phyloP scores from a whole-genome alignment of 2,113 vertebrate species.

The Erythrocercus mccallii region DNA sequence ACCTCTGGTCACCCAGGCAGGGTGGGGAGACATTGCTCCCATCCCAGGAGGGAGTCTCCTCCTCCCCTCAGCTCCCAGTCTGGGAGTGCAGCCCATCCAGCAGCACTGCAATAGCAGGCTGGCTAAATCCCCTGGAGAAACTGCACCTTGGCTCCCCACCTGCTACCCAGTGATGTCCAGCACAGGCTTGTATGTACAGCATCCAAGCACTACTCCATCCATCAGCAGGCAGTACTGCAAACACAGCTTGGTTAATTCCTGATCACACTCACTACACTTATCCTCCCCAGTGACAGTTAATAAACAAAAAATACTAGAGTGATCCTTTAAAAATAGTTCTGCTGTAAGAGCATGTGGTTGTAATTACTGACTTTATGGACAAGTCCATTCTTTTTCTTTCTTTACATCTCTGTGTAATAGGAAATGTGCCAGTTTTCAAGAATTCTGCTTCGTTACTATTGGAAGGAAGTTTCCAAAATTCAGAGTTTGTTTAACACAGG shows the following conservation, averaged over 20 bases:
- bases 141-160: not conserved
- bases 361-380: slow-evolving; percentile 5
- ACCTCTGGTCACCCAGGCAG: not conserved
- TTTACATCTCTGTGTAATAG: not conserved
- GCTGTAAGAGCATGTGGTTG: slow-evolving; percentile 17
- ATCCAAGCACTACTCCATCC: not conserved
- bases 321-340: not conserved
- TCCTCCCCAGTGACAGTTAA: not conserved
- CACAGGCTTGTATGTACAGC: not conserved
- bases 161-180: rapidly evolving
- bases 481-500: not conserved
- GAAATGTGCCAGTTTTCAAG: slow-evolving; percentile 21
- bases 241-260: not conserved
- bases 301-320: not conserved
- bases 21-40: not conserved
- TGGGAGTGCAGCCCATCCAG: rapidly evolving
- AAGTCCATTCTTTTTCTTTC: slow-evolving; percentile 14
- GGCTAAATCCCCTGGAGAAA: not conserved
- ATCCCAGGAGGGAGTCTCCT: not conserved
- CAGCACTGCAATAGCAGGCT: not conserved
- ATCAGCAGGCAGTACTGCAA: not conserved
- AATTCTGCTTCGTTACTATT: not conserved
- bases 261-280: not conserved
- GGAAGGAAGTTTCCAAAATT: not conserved
- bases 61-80: rapidly evolving